These are phyloP conservation scores for Eudyptes chrysolophus DNA, from an alignment of 2,113 vertebrate species.

Conservation along the genomic window DNA sequence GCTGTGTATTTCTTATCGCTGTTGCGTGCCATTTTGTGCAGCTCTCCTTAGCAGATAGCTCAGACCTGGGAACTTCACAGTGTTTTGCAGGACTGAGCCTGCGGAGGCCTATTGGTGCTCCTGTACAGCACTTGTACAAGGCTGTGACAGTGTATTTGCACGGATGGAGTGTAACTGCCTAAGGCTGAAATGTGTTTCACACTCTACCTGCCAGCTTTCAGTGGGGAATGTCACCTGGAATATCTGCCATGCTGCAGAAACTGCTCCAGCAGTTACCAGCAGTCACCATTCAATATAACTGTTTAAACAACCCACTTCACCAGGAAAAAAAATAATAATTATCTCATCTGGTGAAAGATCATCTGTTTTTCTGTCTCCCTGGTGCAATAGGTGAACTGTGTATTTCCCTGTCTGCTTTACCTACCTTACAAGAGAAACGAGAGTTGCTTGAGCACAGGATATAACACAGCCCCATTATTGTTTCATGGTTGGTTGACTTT, in stretches of 20 bases:
- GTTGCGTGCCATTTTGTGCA: background rate
- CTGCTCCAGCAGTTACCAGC: background rate
- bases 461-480: background rate
- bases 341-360: background rate
- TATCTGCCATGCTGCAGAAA: background rate
- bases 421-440: background rate
- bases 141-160: background rate
- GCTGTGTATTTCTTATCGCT: background rate
- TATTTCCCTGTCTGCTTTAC: background rate
- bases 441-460: background rate
- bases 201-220: background rate
- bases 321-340: background rate
- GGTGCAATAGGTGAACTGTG: background rate
- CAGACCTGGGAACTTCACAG: background rate
- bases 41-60: background rate
- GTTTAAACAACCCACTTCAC: background rate
- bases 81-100: background rate
- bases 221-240: background rate
- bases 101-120: fast-evolving
- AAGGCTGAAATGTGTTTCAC: background rate
- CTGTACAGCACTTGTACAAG: background rate
- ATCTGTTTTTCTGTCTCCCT: background rate
- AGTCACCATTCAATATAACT: background rate
- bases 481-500: background rate
- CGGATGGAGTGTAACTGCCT: fast-evolving